Evolutionary conservation across 2,113 vertebrate species (phyloP).

Genomic region (Hyperopisus bebe): DNA sequence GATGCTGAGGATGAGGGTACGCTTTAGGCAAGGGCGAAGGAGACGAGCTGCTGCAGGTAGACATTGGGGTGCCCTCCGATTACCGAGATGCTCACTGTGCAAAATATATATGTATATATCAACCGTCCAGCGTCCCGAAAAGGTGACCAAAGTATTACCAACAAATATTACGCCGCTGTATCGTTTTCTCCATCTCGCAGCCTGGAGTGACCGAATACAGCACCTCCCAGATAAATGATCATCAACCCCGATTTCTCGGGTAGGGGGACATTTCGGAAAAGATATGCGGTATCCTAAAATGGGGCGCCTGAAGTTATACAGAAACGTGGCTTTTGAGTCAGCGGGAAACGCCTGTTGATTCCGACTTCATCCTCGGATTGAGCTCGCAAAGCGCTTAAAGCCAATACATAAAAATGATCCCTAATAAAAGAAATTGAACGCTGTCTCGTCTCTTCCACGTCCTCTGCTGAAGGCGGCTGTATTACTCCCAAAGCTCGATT

Average conservation of each 20-base stretch:
- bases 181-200: not conserved
- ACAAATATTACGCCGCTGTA: not conserved
- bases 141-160: not conserved
- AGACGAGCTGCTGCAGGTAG: constrained; percentile 79
- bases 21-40: constrained; percentile 85
- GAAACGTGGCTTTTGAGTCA: not conserved
- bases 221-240: not conserved
- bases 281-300: not conserved
- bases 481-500: not conserved
- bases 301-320: not conserved
- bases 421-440: not conserved
- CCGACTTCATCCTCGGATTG: constrained; percentile 16
- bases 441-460: not conserved
- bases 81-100: constrained; percentile 33
- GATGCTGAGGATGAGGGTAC: constrained; percentile 71
- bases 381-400: not conserved
- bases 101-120: constrained; percentile 18
- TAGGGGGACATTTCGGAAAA: not conserved
- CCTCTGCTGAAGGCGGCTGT: not conserved
- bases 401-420: not conserved
- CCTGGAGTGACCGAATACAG: not conserved
- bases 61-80: constrained; percentile 83
- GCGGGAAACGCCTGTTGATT: constrained; percentile 24
- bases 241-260: not conserved
- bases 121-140: not conserved